A percentile compares a stretch with the other conserved stretches of the same genome.
Conservation (phyloP, 2,797 vertebrate species). For the Melanogrammus aeglefinus region DNA sequence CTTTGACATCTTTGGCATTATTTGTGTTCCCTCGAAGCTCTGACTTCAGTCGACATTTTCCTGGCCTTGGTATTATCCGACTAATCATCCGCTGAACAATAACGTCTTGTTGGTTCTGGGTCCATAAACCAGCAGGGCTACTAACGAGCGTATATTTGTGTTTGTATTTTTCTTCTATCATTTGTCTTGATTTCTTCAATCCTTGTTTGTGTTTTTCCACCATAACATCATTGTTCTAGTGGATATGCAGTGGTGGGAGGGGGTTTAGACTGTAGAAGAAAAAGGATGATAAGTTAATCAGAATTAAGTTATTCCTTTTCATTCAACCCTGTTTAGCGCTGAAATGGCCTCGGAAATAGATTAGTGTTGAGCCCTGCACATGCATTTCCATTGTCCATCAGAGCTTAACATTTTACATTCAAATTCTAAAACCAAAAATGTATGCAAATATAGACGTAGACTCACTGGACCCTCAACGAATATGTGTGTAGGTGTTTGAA, state of each 20-base stretch:
- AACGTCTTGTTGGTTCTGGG: background rate
- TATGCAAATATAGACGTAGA: slow-evolving; percentile 36
- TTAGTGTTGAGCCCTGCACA: slow-evolving; percentile 1
- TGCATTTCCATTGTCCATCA: slow-evolving; percentile 14
- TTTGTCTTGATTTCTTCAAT: background rate
- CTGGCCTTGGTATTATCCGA: background rate
- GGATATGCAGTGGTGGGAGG: background rate
- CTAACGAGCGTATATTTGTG: background rate
- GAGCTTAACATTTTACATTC: slow-evolving; percentile 35
- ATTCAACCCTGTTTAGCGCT: slow-evolving; percentile 28
- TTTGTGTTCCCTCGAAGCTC: background rate
- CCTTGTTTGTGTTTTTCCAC: background rate
- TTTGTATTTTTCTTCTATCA: background rate
- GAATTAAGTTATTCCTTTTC: slow-evolving; percentile 8
- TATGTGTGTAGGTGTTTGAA: background rate
- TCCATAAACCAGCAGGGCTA: background rate
- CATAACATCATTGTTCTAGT: background rate
- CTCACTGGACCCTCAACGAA: slow-evolving; percentile 4
- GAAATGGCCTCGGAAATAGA: slow-evolving; percentile 28
- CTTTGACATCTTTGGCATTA: background rate
- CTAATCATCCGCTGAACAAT: background rate
- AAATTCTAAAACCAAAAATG: slow-evolving; percentile 25
- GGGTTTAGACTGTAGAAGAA: no score
- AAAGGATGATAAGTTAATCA: background rate
- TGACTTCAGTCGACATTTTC: background rate